These are phyloP conservation scores for Candidula unifasciata DNA, from an alignment of 2,888 invertebrate genomes.

Conservation along the genomic window DNA sequence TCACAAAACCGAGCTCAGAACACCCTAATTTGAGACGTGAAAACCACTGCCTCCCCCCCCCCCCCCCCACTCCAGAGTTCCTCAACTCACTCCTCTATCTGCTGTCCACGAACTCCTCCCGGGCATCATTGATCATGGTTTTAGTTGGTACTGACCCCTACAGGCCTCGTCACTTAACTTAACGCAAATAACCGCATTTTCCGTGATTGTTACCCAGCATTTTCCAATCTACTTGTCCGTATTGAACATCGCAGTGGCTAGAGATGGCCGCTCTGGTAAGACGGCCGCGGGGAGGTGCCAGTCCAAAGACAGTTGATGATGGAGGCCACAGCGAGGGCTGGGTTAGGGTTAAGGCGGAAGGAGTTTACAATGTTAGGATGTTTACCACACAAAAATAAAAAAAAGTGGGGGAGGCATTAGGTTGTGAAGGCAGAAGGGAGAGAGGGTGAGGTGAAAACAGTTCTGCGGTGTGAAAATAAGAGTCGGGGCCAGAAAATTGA, in stretches of 20 bases:
- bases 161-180: constrained; percentile 43
- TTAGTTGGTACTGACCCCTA: constrained; percentile 34
- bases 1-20: too few species aligned
- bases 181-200: constrained; percentile 50
- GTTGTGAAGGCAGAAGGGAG: background rate
- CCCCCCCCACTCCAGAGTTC: too few species aligned
- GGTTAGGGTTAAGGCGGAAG: background rate
- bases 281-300: background rate
- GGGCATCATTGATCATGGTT: constrained; percentile 37
- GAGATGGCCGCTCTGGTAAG: constrained; percentile 12
- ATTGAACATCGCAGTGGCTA: constrained; percentile 29
- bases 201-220: constrained; percentile 39
- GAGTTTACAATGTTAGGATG: too few species aligned
- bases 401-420: background rate
- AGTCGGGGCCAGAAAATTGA: background rate
- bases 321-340: constrained; percentile 5
- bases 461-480: constrained; percentile 10
- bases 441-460: background rate
- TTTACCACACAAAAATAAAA: background rate
- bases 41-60: background rate
- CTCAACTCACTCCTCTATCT: constrained; percentile 7
- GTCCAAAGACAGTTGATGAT: background rate
- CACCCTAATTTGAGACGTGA: background rate
- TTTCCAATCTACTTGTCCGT: constrained; percentile 40
- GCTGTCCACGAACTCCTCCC: background rate